phyloP scores from a whole-genome alignment of 1,140 invertebrate species.

The Eriosoma lanigerum region DNA sequence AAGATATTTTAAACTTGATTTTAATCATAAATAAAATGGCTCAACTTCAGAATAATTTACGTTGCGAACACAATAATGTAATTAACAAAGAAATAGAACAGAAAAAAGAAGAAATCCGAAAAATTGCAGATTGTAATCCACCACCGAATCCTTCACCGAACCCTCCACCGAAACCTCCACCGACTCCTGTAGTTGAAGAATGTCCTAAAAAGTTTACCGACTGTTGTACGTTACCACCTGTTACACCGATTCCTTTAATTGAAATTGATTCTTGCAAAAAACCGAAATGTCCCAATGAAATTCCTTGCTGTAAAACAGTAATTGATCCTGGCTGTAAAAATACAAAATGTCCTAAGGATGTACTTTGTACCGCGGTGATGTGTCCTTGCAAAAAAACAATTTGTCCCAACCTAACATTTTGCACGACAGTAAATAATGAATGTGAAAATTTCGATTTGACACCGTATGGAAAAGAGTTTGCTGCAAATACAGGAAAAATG shows the following conservation, averaged over 20 bases:
- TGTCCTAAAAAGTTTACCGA: background rate
- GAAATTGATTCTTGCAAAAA: background rate
- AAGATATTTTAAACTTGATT: background rate
- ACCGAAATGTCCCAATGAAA: background rate
- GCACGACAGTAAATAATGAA: background rate
- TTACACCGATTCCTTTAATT: background rate
- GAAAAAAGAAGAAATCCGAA: background rate
- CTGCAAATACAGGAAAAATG: background rate
- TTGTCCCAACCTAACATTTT: background rate
- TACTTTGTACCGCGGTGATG: no score
- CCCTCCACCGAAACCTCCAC: background rate
- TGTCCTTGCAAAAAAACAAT: background rate
- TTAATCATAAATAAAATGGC: background rate
- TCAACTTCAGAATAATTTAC: background rate
- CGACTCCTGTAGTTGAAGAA: background rate
- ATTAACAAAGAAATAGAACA: background rate
- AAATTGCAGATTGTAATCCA: background rate
- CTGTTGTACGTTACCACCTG: background rate
- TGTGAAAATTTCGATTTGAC: background rate
- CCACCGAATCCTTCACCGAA: background rate
- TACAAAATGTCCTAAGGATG: no score
- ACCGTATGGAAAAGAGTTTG: background rate
- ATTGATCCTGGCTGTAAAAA: no score
- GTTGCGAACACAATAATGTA: background rate
- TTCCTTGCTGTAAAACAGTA: no score